Base-by-base conservation (phyloP, 1,140 invertebrate genomes). In the Proales similis region DNA sequence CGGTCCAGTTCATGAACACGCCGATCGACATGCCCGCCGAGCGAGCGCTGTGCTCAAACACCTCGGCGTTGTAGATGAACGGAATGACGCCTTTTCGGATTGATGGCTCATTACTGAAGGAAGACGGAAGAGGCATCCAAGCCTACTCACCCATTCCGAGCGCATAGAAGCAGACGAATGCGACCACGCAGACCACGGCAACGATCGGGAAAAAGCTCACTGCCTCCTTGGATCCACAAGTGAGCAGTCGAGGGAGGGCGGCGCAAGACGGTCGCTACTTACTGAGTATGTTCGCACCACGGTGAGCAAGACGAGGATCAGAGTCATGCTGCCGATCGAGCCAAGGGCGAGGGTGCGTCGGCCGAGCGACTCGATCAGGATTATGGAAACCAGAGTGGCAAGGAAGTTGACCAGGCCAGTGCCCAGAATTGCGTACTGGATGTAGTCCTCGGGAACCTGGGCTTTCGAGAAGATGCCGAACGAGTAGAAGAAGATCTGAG, bases 251-350 rank as follows among this genome's bases (percentile, higher is more conserved):
- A 75, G n/a, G n/a, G n/a, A 66, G 65, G 20, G 64, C 43, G 1
- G 63, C 63, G 70, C n/a, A n/a, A n/a, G n/a, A n/a, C n/a, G n/a
- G n/a, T n/a, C 70, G 63, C 4, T 67, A 64, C 61, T 24, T 42
- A 19, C 36, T 57, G 39, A 42, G 7, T 42, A 14, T 3, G 20
- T 66, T 63, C 85, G 67, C 72, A 80, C 39, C 77, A 95, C 92
- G 65, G 90, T 94, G 76, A 96, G 89, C 79, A 94, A 88, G 72
- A 95, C 87, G 71, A 90, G 91, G 78, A 93, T 91, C 74, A 85
- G 45, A 17, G 82, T 78, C 85, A 89, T 87, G 29, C 85, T 84
- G 29, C 67, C 66, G 68, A 90, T 85, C 0, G 87, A 88, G 65
- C 82, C 73, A 12, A 90, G 68, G 5, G 88, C 78, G 1, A 91